Base-by-base conservation (phyloP, 2,797 vertebrate genomes). In the Sparus aurata region DNA sequence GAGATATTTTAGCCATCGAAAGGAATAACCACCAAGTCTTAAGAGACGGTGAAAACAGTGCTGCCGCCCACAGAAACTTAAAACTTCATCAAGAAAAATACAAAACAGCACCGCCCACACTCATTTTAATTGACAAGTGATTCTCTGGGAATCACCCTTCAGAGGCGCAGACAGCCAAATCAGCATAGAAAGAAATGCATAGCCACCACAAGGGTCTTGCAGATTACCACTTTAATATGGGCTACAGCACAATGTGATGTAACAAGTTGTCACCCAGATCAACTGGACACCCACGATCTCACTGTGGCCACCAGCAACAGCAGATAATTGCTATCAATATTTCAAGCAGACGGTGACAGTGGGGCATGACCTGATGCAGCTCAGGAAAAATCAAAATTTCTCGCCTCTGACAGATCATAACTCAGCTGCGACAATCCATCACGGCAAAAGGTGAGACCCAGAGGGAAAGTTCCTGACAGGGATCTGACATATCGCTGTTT, bases 291-390 rank as follows among this genome's bases (percentile, higher is more conserved):
- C 58, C 34, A 58, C 41, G 20, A 20, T 64, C 52, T 47, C 63
- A 0, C 52, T 41, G 52, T 84, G 73, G 74, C 87, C 74, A 72
- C 87, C 75, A 46, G 77, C 78, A 71, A 73, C 53, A 53, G 41
- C 66, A 73, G 61, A 88, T 91, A 90, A 89, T 91, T 88, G 85
- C 80, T 82, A 79, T 92, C 92, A 88, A 92, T 93, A 92, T 91
- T 92, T 91, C 82, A 88, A 58, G 9, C 61, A 66, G 74, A 77
- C 76, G 61, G 60, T 84, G 91, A 93, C 90, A 89, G 80, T 43
- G 23, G 87, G 85, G 85, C 83, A 73, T 13, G 89, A 88, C 92
- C 89, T 69, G 72, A 83, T 90, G 86, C 80, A 60, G 85, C 90
- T 91, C 70, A 82, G 84, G 78, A 82, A 90, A 92, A 94, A 89